Conservation (phyloP, 2,797 vertebrate species). For the Tapera naevia region DNA sequence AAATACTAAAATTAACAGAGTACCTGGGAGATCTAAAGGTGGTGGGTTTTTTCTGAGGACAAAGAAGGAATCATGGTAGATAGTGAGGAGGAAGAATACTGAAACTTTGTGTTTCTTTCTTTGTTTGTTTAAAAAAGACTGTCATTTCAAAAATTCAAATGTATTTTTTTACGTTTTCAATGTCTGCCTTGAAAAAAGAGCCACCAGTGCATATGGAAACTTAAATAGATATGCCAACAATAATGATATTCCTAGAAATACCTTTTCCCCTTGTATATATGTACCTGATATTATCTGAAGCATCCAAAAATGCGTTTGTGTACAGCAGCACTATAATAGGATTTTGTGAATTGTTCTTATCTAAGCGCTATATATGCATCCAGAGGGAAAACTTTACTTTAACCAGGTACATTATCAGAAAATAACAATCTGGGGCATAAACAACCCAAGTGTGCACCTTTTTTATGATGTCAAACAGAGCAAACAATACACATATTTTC, state of each 20-base stretch:
- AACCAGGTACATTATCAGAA: slow-evolving; percentile 73
- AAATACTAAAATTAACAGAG: neutral
- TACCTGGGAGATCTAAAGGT: neutral
- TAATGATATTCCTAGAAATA: slow-evolving; percentile 64
- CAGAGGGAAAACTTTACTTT: slow-evolving; percentile 73
- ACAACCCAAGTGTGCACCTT: slow-evolving; percentile 58
- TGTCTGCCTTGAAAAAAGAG: neutral
- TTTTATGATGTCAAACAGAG: slow-evolving; percentile 61
- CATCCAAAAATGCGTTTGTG: slow-evolving; percentile 63
- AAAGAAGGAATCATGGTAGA: neutral
- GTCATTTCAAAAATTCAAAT: neutral
- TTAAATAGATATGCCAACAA: slow-evolving; percentile 53
- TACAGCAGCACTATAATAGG: slow-evolving; percentile 64
- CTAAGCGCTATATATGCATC: slow-evolving; percentile 70
- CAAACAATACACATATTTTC: slow-evolving; percentile 61
- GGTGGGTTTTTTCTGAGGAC: neutral
- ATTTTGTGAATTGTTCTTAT: slow-evolving; percentile 74
- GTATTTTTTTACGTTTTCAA: neutral
- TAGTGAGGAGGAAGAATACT: neutral
- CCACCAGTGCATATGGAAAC: neutral
- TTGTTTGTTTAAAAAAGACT: neutral
- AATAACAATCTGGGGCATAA: slow-evolving; percentile 71
- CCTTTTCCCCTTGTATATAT: slow-evolving; percentile 48
- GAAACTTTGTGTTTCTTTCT: neutral
- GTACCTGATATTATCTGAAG: slow-evolving; percentile 63